phyloP scores from a whole-genome alignment of 2,888 invertebrate species.

The Exephanes ischioxanthus region DNA sequence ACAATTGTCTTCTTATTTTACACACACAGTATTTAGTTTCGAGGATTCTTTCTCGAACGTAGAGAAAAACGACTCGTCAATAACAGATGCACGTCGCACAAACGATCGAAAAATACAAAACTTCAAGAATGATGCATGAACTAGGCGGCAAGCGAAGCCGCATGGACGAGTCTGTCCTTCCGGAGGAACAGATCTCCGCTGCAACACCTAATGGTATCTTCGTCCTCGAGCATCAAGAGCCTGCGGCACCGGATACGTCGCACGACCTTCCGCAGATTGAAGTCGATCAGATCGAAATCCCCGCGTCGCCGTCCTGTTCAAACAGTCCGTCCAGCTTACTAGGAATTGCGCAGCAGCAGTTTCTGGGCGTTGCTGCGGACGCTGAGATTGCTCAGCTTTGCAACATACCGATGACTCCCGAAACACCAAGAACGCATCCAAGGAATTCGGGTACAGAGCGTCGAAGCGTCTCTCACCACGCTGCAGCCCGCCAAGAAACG shows the following conservation, averaged over 20 bases:
- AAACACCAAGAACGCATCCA: slow-evolving; percentile 85
- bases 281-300: neutral
- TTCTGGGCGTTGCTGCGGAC: neutral
- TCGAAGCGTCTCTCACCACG: slow-evolving; percentile 80
- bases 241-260: neutral
- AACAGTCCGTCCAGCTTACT: neutral
- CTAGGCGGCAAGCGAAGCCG: slow-evolving; percentile 95
- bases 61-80: neutral
- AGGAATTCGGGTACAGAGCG: slow-evolving; percentile 86
- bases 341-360: neutral
- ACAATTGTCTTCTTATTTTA: neutral
- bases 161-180: slow-evolving; percentile 95
- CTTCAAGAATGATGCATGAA: slow-evolving; percentile 89
- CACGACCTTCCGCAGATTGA: neutral
- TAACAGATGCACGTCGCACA: neutral
- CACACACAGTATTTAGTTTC: neutral
- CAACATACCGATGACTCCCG: slow-evolving; percentile 85
- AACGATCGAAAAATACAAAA: neutral
- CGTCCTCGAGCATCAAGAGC: neutral
- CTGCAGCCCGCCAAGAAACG: slow-evolving; percentile 82
- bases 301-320: neutral
- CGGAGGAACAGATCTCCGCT: slow-evolving; percentile 91
- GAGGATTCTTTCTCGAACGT: neutral
- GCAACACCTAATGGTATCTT: neutral
- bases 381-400: neutral